phyloP scores from a whole-genome alignment of 2,797 vertebrate species.

The Coregonus sp. region DNA sequence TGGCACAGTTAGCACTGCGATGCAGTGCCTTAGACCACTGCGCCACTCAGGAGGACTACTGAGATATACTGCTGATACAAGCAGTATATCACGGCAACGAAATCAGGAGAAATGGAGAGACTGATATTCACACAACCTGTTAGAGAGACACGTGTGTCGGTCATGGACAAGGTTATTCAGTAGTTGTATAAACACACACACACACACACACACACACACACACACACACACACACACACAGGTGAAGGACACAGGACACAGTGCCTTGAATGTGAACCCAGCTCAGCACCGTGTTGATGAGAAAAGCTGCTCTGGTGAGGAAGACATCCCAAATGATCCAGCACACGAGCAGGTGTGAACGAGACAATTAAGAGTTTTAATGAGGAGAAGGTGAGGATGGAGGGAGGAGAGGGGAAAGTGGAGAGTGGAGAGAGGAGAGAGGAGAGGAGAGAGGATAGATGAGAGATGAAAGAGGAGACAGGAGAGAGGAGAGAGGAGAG shows the following conservation, averaged over 20 bases:
- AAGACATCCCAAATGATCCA: constrained; percentile 67
- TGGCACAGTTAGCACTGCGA: no score
- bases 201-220: neutral
- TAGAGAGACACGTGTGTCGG: neutral
- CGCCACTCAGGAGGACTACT: no score
- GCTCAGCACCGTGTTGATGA: constrained; percentile 54
- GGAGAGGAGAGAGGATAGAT: no score
- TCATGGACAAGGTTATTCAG: neutral
- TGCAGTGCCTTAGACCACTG: no score
- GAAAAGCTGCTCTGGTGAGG: constrained; percentile 67
- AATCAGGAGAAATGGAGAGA: neutral
- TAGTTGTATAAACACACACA: neutral
- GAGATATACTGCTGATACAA: neutral
- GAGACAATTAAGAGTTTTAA: constrained; percentile 77
- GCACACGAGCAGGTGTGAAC: constrained; percentile 71
- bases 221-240: constrained; percentile 19
- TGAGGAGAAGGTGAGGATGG: constrained; percentile 54
- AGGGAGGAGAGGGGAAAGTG: constrained; percentile 39
- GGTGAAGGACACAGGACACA: constrained; percentile 66
- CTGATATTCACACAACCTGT: neutral
- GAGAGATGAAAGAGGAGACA: no score
- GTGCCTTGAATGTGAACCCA: constrained; percentile 59
- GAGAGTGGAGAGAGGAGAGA: constrained; percentile 33
- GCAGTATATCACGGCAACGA: neutral
- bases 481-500: no score